Percentiles rank a stretch among this genome's conserved stretches.
Evolutionary conservation across 2,797 vertebrate species (phyloP).

Genomic region (Choloepus didactylus): DNA sequence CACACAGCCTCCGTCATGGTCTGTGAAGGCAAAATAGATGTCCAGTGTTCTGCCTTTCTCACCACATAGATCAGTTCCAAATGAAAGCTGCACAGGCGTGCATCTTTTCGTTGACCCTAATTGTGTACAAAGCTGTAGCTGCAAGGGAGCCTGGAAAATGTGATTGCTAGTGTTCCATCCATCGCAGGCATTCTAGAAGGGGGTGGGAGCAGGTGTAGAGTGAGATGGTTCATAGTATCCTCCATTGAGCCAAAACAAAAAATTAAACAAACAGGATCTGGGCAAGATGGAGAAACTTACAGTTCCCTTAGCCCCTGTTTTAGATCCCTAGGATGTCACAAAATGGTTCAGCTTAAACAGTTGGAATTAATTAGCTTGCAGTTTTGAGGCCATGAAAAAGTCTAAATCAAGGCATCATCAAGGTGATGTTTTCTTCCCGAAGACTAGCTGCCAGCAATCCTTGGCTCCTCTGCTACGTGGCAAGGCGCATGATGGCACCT

Average conservation of each 20-base stretch:
- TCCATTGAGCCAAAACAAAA: background rate
- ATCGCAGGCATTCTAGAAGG: slow-evolving; percentile 11
- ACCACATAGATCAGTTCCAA: background rate
- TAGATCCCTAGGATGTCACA: too few species aligned
- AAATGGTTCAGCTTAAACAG: too few species aligned
- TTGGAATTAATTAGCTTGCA: too few species aligned
- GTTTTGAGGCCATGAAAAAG: too few species aligned
- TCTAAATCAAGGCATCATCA: too few species aligned
- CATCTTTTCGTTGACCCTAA: background rate
- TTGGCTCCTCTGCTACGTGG: too few species aligned
- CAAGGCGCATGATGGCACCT: too few species aligned
- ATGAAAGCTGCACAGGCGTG: background rate
- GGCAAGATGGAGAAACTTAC: background rate
- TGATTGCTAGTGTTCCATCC: background rate
- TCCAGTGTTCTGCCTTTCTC: background rate
- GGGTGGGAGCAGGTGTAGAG: background rate
- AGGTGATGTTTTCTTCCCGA: too few species aligned
- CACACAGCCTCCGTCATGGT: background rate
- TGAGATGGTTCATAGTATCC: background rate
- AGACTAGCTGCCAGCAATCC: too few species aligned
- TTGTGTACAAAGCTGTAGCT: background rate
- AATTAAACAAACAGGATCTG: background rate
- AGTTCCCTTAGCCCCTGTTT: background rate
- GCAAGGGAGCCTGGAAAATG: slow-evolving; percentile 17
- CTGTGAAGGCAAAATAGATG: background rate